These are phyloP conservation scores for Diadema setosum DNA, from an alignment of 35 echinoderm and acorn worm genomes.

Conservation along the genomic window DNA sequence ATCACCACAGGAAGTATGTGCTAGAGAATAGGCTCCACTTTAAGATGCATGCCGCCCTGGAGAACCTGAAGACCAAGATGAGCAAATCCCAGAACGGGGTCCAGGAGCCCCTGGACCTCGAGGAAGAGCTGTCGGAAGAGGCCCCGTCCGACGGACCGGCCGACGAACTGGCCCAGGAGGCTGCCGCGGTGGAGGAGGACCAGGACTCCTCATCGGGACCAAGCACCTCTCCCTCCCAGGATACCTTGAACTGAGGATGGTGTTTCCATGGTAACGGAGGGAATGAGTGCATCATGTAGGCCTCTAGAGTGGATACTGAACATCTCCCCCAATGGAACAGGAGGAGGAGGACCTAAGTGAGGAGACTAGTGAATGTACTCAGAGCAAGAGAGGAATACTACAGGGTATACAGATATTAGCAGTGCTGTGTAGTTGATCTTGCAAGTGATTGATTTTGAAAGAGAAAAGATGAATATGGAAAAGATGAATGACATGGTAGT, in stretches of 20 bases:
- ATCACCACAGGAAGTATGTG: constrained; percentile 81
- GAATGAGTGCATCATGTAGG: no score
- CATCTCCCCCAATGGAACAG: no score
- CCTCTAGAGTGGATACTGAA: no score
- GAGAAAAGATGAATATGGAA: no score
- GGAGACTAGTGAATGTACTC: no score
- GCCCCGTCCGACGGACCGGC: not conserved
- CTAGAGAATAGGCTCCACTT: constrained; percentile 91
- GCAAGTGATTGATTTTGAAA: no score
- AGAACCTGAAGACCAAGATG: constrained; percentile 55
- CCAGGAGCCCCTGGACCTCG: not conserved
- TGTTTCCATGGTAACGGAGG: no score
- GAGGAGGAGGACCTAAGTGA: no score
- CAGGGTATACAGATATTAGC: no score
- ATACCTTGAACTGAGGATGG: not conserved
- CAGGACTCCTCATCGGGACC: not conserved
- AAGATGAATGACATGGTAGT: no score
- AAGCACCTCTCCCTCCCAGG: not conserved
- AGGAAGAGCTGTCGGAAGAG: not conserved
- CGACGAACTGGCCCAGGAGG: not conserved
- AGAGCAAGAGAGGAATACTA: no score
- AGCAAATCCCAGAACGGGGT: not conserved
- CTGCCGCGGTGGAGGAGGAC: not conserved
- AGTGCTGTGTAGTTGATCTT: no score
- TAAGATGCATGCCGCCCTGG: constrained; percentile 77